Base-by-base conservation (phyloP, 2,888 invertebrate genomes). In the Drosophila atripex region DNA sequence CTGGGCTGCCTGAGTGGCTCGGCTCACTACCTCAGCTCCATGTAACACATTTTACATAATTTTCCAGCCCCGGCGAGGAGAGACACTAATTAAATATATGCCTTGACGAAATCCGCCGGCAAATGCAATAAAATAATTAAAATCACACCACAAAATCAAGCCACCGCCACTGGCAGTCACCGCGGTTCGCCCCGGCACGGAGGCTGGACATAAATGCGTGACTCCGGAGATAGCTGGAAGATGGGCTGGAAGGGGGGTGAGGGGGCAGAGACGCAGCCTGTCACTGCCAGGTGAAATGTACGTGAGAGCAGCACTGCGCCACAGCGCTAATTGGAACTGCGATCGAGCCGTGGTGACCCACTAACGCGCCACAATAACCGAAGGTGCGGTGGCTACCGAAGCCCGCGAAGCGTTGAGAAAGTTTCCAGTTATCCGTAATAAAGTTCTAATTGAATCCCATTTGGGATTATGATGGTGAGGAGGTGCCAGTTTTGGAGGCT, bases 11-110 rank as follows among this genome's bases (percentile, higher is more conserved):
- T 71, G 7, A 25, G 8, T 25, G 28, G 28, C 28, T 28, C 3
- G 28, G 9, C 14, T 25, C 12, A 3, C 25, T 41, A n/a, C 7
- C 35, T 35, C n/a, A 2, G 60, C 47, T 71, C 59, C 66, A 85
- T 87, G 87, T 82, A 82, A 82, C 77, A 88, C 86, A 79, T 77
- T 82, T 82, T 82, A 88, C 86, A 82, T 88, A 82, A 82, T 88
- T 85, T 39, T 60, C 59, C 51, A 63, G 43, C 60, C 52, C 49
- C 60, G 49, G 60, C 47, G 73, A 61, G 61, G 38, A 64, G 68
- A 86, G 80, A 80, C 85, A 85, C 82, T 80, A 77, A 87, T 82
- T 82, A 86, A 82, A 75, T 65, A 53, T 65, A 50, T 53, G 52
- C 16, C 54, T 71, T 73, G 65, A 54, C 72, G 63, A 71, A 72